Conservation (phyloP, 2,888 invertebrate genomes). For the Cryptops parisi region DNA sequence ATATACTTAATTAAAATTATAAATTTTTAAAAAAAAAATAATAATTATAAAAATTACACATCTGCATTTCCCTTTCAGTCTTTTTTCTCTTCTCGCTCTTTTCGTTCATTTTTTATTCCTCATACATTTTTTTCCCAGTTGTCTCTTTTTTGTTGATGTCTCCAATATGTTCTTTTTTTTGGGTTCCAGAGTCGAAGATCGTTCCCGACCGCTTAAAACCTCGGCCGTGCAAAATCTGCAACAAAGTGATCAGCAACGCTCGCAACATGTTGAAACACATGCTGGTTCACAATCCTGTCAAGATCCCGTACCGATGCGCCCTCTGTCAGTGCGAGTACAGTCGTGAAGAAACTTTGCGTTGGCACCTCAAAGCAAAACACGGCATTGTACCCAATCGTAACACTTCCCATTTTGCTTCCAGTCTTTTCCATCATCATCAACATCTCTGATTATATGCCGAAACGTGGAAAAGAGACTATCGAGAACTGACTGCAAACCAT, state of each 20-base stretch:
- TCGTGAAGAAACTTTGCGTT: conserved; percentile 12
- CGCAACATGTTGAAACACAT: conserved; percentile 18
- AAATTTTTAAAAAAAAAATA: too few relatives aligned
- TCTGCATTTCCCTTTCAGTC: too few relatives aligned
- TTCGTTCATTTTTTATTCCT: neutral
- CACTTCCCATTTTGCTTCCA: neutral
- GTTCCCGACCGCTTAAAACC: conserved; percentile 14
- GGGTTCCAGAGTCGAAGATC: conserved; percentile 4
- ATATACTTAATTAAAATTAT: too few relatives aligned
- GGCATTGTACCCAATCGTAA: conserved; percentile 4
- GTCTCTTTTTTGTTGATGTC: neutral
- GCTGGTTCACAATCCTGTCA: conserved; percentile 13
- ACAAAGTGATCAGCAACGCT: conserved; percentile 18
- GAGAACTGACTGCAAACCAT: too few relatives aligned
- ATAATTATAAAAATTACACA: too few relatives aligned
- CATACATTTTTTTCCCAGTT: neutral
- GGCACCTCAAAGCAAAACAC: conserved; percentile 12
- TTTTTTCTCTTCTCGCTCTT: too few relatives aligned
- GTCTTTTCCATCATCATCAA: neutral
- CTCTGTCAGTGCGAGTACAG: conserved; percentile 13
- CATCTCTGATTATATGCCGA: neutral
- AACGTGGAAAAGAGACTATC: too few relatives aligned
- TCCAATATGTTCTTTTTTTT: neutral
- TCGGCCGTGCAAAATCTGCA: conserved; percentile 16
- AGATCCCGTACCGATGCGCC: conserved; percentile 12